Evolutionary conservation across 2,797 vertebrate genomes (phyloP).

Genomic region (Muscicapa comitata): DNA sequence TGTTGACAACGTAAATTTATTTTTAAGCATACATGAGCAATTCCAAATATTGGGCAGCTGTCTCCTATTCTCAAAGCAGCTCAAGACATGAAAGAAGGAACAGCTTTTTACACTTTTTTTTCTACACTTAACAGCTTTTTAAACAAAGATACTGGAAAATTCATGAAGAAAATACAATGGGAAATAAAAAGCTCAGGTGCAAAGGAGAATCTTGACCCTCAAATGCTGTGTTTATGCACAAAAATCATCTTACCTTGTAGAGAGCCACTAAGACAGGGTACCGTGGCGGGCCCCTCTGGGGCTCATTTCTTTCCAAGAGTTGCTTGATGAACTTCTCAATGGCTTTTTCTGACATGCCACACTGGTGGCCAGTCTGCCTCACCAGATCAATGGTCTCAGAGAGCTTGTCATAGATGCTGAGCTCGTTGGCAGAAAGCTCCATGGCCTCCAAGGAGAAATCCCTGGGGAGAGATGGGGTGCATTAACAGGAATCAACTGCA

Average conservation of each 20-base stretch:
- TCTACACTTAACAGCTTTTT: not conserved
- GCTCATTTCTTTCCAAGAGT: constrained; percentile 92
- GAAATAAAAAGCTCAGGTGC: not conserved
- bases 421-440: constrained; percentile 87
- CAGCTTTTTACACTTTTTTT: too few relatives aligned
- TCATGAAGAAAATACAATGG: not conserved
- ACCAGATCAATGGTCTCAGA: constrained; percentile 92
- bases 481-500: not conserved
- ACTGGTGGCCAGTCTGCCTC: constrained; percentile 91
- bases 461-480: constrained; percentile 7
- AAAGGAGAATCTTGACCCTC: not conserved
- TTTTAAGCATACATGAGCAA: not conserved
- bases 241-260: constrained; percentile 79
- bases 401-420: constrained; percentile 93
- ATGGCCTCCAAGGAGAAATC: constrained; percentile 72
- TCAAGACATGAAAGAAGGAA: not conserved
- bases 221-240: not conserved
- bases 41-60: not conserved
- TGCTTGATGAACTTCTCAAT: constrained; percentile 94
- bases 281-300: constrained; percentile 83
- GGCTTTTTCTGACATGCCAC: constrained; percentile 93
- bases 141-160: not conserved
- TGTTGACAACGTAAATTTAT: not conserved
- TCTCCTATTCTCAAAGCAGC: not conserved
- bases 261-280: constrained; percentile 83